A percentile compares a stretch with the other conserved stretches of the same genome.
phyloP scores from a whole-genome alignment of 2,888 invertebrate genomes.

The Hedya salicella region DNA sequence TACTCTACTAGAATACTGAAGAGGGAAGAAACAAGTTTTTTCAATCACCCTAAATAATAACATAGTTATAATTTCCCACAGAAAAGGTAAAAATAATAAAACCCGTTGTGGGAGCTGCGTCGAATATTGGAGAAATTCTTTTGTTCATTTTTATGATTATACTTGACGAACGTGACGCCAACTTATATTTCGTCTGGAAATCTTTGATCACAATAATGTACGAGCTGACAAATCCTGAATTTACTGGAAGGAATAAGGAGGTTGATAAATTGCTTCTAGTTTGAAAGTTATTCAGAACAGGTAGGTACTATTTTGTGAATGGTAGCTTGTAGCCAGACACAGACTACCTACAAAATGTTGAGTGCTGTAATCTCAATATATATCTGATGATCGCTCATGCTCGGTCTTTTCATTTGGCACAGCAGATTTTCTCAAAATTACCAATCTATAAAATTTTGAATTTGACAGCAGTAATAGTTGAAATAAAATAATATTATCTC shows the following conservation, averaged over 20 bases:
- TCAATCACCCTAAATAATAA: conserved; percentile 34
- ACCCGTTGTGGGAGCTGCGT: conserved; percentile 27
- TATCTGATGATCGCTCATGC: too few species aligned
- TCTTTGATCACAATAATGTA: conserved; percentile 6
- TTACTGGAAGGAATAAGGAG: neutral
- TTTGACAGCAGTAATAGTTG: too few species aligned
- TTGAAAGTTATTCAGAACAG: neutral
- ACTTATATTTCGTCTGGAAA: conserved; percentile 26
- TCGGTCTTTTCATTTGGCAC: too few species aligned
- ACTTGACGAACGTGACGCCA: conserved; percentile 30
- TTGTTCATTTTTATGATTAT: conserved; percentile 33
- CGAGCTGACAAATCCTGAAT: conserved; percentile 12
- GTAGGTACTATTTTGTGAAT: neutral
- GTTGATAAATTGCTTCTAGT: neutral
- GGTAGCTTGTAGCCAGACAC: too few species aligned
- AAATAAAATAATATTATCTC: too few species aligned
- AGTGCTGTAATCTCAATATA: too few species aligned
- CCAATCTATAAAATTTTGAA: too few species aligned
- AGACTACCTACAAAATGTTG: too few species aligned
- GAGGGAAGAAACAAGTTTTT: conserved; percentile 29
- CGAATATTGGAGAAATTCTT: conserved; percentile 29
- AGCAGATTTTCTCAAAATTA: too few species aligned
- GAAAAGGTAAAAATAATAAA: conserved; percentile 34
- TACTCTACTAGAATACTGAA: conserved; percentile 11
- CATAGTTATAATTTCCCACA: conserved; percentile 27